A percentile compares a stretch with the other conserved stretches of the same genome.
Evolutionary conservation across 1,140 invertebrate species (phyloP).

Genomic region (Drosophila bocki): DNA sequence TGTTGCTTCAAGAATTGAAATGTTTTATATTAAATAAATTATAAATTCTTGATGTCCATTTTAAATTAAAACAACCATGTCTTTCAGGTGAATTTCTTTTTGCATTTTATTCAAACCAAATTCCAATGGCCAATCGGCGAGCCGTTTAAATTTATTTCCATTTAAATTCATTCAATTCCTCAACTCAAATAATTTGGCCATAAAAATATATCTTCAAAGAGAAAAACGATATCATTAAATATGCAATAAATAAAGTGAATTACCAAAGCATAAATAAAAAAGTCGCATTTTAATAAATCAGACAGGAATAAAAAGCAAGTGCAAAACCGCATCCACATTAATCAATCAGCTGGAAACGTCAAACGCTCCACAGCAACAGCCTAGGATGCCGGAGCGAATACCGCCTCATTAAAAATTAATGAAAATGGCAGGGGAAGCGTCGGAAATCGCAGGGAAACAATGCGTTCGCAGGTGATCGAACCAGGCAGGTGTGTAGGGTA

Average conservation of each 20-base stretch:
- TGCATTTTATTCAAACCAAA: neutral
- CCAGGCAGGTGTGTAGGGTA: conserved; percentile 30
- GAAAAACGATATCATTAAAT: conserved; percentile 36
- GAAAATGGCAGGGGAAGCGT: conserved; percentile 38
- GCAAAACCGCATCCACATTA: conserved; percentile 55
- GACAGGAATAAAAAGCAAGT: conserved; percentile 45
- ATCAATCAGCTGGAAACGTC: conserved; percentile 69
- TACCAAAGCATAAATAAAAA: conserved; percentile 56
- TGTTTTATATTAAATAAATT: neutral
- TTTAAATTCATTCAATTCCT: conserved; percentile 25
- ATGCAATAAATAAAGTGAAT: conserved; percentile 64
- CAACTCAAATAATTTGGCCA: conserved; percentile 23
- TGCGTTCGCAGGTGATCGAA: conserved; percentile 47
- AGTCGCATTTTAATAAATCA: conserved; percentile 59
- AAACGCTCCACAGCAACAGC: conserved; percentile 49
- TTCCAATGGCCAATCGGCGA: conserved; percentile 7
- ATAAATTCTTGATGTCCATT: neutral
- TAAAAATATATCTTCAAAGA: conserved; percentile 20
- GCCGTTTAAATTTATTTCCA: conserved; percentile 11
- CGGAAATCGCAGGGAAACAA: conserved; percentile 21
- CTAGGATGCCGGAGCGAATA: conserved; percentile 10
- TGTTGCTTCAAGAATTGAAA: neutral
- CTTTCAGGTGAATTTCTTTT: neutral
- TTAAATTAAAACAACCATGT: neutral
- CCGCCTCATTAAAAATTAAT: conserved; percentile 67